A percentile compares a stretch with the other conserved stretches of the same genome.
Conservation (phyloP, 2,797 vertebrate species). For the Neopelma chrysocephalum region DNA sequence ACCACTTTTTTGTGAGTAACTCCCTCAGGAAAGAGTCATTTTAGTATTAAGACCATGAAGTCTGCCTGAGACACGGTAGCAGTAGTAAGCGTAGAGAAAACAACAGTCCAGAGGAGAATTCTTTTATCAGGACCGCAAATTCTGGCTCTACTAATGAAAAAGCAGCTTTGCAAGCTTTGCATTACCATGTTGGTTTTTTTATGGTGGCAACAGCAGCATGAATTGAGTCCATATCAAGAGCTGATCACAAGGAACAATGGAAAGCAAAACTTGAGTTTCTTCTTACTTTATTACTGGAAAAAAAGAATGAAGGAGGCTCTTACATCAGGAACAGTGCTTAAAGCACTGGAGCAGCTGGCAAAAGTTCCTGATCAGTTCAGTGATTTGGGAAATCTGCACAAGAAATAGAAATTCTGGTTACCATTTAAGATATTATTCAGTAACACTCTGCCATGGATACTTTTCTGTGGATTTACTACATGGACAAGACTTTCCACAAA, state of each 20-base stretch:
- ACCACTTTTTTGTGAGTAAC: neutral
- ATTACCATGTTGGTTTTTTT: neutral
- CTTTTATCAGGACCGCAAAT: neutral
- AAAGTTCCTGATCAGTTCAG: neutral
- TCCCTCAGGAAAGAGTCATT: neutral
- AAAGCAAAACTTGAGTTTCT: neutral
- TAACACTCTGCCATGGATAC: neutral
- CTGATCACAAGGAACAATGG: neutral
- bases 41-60: neutral
- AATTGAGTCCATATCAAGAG: neutral
- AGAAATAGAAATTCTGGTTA: neutral
- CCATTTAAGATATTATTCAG: neutral
- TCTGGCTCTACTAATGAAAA: neutral
- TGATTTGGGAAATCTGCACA: neutral
- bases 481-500: neutral
- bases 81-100: neutral
- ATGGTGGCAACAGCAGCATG: fast-evolving
- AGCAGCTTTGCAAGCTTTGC: neutral
- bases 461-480: neutral
- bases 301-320: neutral
- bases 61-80: neutral
- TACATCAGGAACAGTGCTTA: neutral
- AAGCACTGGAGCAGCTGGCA: neutral
- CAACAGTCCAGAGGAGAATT: neutral
- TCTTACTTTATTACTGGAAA: neutral